Percentiles rank a stretch among this genome's conserved stretches.
These are phyloP conservation scores for Malurus cyaneus DNA, from an alignment of 2,113 vertebrate genomes.

Conservation along the genomic window DNA sequence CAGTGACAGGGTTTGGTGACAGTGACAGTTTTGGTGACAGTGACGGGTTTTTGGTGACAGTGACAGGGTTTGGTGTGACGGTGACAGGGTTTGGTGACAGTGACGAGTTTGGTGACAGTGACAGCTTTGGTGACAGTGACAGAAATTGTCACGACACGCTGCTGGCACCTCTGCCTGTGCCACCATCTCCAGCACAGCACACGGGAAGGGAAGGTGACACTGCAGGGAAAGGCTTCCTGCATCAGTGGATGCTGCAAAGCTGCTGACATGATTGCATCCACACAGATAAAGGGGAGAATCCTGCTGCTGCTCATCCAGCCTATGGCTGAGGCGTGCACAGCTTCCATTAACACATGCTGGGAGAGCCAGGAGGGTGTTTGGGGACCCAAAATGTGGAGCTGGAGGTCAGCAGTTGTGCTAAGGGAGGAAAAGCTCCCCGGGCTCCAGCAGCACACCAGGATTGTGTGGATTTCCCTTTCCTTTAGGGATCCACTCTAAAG, in stretches of 20 bases:
- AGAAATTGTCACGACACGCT: no score
- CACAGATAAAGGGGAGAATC: background rate
- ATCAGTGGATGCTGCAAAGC: background rate
- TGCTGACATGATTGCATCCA: background rate
- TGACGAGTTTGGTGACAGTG: no score
- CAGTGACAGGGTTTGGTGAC: no score
- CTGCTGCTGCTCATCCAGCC: background rate
- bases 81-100: no score
- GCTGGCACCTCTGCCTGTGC: background rate
- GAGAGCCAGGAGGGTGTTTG: background rate
- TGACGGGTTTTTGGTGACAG: no score
- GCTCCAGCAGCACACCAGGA: fast-evolving
- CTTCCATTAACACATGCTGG: background rate
- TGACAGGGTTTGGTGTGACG: no score
- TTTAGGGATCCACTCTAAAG: background rate
- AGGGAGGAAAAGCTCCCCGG: background rate
- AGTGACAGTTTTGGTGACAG: no score
- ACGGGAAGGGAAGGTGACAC: background rate
- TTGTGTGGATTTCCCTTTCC: background rate
- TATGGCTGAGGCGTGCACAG: background rate
- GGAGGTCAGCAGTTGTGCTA: background rate
- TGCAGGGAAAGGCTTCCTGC: background rate
- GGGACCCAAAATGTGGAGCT: background rate
- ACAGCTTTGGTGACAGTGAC: background rate
- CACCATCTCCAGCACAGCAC: background rate